Conservation (phyloP, 2,113 vertebrate species). For the Hemibates koningsi region DNA sequence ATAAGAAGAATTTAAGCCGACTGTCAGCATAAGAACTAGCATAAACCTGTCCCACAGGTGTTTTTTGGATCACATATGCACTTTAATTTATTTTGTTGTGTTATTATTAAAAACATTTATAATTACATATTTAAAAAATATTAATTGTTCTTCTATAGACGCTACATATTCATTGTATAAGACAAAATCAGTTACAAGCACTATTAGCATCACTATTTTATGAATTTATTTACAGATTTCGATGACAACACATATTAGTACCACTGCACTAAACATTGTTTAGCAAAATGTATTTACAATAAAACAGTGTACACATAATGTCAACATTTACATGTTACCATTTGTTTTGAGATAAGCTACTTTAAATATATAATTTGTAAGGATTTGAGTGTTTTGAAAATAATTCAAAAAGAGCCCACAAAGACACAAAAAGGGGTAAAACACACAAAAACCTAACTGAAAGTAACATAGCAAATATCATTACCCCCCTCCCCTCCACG, state of each 20-base stretch:
- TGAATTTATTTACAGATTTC: neutral
- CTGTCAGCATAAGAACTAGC: neutral
- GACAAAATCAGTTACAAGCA: neutral
- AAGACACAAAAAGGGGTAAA: neutral
- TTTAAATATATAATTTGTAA: neutral
- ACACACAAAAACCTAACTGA: neutral
- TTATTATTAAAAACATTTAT: neutral
- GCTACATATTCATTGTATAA: neutral
- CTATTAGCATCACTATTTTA: neutral
- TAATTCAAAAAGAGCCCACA: neutral
- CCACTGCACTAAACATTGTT: neutral
- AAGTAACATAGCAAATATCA: neutral
- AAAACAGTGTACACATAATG: neutral
- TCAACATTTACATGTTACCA: neutral
- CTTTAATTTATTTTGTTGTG: neutral
- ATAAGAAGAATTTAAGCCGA: rapidly evolving
- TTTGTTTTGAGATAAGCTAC: neutral
- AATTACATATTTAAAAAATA: neutral
- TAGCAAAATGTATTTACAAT: neutral
- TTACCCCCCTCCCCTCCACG: neutral
- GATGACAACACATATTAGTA: neutral
- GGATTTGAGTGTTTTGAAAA: neutral
- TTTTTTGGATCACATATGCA: neutral
- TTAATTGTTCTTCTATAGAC: neutral
- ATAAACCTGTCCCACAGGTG: neutral